These are phyloP conservation scores for Sinotaia quadrata DNA, from an alignment of 2,888 invertebrate genomes.

Conservation along the genomic window DNA sequence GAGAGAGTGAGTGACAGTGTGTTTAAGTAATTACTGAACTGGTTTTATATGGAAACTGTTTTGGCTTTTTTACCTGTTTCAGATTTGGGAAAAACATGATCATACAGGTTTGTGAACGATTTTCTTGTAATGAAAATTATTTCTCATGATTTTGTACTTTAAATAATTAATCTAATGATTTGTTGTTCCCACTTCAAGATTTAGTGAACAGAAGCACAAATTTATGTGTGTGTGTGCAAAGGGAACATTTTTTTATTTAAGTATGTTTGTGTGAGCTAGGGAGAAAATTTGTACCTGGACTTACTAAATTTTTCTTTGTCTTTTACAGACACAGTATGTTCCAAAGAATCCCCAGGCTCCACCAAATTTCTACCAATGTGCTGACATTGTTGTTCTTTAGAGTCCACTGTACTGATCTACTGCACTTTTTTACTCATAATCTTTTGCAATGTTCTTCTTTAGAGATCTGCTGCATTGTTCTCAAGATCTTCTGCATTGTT, in stretches of 20 bases:
- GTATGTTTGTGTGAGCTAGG: too few species aligned
- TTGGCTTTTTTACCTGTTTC: background rate
- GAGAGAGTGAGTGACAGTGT: too few species aligned
- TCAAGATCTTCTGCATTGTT: too few species aligned
- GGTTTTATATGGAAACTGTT: too few species aligned
- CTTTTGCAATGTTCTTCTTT: too few species aligned
- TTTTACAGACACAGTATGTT: constrained; percentile 36
- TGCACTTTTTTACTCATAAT: too few species aligned
- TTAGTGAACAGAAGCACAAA: background rate
- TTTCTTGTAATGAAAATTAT: background rate
- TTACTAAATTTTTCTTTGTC: too few species aligned
- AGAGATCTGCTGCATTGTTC: too few species aligned
- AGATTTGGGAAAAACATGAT: background rate
- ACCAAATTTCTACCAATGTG: constrained; percentile 40
- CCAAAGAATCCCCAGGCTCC: constrained; percentile 39
- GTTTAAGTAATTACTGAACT: too few species aligned
- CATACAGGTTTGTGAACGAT: background rate
- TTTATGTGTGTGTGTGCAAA: constrained; percentile 1
- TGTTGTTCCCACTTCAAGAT: background rate
- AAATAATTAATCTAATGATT: background rate
- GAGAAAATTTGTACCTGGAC: too few species aligned
- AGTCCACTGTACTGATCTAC: background rate
- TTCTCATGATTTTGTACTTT: background rate
- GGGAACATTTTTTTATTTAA: too few species aligned
- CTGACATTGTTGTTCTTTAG: constrained; percentile 28